These are phyloP conservation scores for Morpho deidamia DNA, from an alignment of 2,888 invertebrate genomes.

Conservation along the genomic window DNA sequence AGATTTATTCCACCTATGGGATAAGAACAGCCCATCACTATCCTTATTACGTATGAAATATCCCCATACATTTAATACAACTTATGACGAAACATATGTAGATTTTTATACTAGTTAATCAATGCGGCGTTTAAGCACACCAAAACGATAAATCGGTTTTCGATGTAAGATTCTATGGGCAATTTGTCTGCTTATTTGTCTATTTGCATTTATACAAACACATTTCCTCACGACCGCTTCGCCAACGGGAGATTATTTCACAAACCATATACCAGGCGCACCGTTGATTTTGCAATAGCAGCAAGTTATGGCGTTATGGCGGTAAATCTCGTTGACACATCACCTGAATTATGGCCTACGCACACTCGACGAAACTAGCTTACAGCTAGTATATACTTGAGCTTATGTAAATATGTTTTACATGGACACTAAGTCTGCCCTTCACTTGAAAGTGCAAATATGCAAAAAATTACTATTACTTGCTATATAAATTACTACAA, in stretches of 20 bases:
- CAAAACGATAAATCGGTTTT: too few relatives aligned
- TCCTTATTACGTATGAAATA: too few relatives aligned
- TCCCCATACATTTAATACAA: too few relatives aligned
- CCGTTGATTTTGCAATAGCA: constrained; percentile 46
- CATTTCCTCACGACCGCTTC: constrained; percentile 12
- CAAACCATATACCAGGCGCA: constrained; percentile 11
- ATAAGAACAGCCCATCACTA: too few relatives aligned
- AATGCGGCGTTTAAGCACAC: too few relatives aligned
- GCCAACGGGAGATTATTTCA: constrained; percentile 16
- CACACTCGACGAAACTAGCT: constrained; percentile 5
- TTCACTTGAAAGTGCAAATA: too few relatives aligned
- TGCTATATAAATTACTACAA: too few relatives aligned
- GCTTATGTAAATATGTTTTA: background rate
- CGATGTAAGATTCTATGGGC: background rate
- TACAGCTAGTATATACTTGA: background rate
- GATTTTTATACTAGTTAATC: too few relatives aligned
- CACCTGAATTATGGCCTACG: constrained; percentile 44
- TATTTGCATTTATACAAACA: constrained; percentile 8
- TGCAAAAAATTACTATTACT: too few relatives aligned
- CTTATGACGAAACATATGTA: too few relatives aligned
- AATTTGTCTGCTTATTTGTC: constrained; percentile 4
- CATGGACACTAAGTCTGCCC: too few relatives aligned
- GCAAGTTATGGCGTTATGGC: constrained; percentile 43
- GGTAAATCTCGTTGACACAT: constrained; percentile 53
- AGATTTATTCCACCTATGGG: too few relatives aligned